Percentiles rank a stretch among this genome's conserved stretches.
Conservation (phyloP, 2,113 vertebrate genomes). For the Myotis davidii region DNA sequence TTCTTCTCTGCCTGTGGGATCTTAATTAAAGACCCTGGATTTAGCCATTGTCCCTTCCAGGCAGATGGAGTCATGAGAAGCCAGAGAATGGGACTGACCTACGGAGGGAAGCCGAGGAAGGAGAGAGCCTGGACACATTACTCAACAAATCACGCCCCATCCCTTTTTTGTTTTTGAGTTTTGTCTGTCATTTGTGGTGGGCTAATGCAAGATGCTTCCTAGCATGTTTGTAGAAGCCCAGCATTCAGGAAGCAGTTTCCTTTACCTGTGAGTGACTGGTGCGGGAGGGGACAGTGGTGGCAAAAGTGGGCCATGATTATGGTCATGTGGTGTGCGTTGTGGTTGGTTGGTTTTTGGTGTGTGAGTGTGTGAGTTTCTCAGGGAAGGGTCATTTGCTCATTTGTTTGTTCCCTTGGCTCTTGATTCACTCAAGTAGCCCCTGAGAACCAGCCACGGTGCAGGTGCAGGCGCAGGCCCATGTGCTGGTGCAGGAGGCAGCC, state of each 20-base stretch:
- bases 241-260: background rate
- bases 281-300: background rate
- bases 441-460: fast-evolving
- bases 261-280: background rate
- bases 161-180: background rate
- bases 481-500: background rate
- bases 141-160: background rate
- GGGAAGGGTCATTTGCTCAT: background rate
- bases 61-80: background rate
- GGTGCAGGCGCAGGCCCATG: background rate
- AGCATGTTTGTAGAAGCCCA: background rate
- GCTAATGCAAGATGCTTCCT: background rate
- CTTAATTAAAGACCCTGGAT: background rate
- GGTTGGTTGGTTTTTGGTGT: background rate
- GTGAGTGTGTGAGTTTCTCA: background rate
- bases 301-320: background rate
- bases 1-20: background rate
- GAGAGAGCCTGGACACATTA: background rate
- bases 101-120: background rate
- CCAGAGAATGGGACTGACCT: background rate
- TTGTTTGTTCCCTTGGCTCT: background rate
- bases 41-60: background rate
- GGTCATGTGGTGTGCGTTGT: background rate
- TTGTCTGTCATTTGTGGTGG: background rate
- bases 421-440: background rate